Percentiles rank a stretch among this genome's conserved stretches.
Evolutionary conservation across 2,888 invertebrate genomes (phyloP).

Genomic region (Melinaea menophilus): DNA sequence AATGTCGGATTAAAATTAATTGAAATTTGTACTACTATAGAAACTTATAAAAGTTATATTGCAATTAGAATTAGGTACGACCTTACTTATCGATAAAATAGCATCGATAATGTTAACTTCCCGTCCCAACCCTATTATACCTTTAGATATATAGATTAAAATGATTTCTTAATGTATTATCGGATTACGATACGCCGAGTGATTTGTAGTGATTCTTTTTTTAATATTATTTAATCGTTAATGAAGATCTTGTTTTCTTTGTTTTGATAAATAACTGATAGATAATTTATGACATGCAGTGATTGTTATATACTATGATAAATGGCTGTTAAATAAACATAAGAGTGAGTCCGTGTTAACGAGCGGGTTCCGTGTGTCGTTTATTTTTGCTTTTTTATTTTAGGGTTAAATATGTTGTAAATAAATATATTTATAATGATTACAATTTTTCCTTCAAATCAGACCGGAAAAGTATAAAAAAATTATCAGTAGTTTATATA

Average conservation of each 20-base stretch:
- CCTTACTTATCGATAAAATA: too few relatives aligned
- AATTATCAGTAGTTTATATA: too few relatives aligned
- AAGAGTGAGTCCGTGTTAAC: not conserved
- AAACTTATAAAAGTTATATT: too few relatives aligned
- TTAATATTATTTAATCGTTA: not conserved
- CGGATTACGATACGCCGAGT: slow-evolving; percentile 26
- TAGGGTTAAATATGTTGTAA: not conserved
- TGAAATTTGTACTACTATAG: too few relatives aligned
- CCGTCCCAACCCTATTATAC: too few relatives aligned
- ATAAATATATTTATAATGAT: too few relatives aligned
- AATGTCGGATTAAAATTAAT: too few relatives aligned
- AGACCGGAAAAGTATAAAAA: too few relatives aligned
- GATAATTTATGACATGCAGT: slow-evolving; percentile 3
- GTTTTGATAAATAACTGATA: slow-evolving; percentile 2
- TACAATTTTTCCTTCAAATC: too few relatives aligned
- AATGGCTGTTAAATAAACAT: not conserved
- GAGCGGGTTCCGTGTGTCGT: not conserved
- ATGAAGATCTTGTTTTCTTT: not conserved
- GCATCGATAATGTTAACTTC: too few relatives aligned
- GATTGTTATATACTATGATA: not conserved
- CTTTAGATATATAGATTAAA: not conserved
- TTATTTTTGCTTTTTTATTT: not conserved
- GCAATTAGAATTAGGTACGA: too few relatives aligned
- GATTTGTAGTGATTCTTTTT: slow-evolving; percentile 23
- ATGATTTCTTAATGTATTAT: slow-evolving; percentile 13